These are phyloP conservation scores for Calidris pugnax DNA, from an alignment of 2,113 vertebrate genomes.

Conservation along the genomic window DNA sequence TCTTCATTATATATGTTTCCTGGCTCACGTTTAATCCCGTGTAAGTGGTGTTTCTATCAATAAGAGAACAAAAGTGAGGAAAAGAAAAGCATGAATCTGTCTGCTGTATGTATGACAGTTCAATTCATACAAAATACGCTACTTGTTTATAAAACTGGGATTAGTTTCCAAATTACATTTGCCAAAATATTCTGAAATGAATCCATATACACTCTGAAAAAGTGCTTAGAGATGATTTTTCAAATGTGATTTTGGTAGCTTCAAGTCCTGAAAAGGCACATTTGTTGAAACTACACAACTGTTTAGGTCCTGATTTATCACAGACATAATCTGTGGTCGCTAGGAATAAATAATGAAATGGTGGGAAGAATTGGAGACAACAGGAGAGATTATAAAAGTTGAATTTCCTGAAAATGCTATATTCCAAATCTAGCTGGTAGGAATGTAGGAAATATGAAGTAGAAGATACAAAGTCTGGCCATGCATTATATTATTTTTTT, in stretches of 20 bases:
- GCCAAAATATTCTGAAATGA: slow-evolving; percentile 7
- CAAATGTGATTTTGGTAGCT: neutral
- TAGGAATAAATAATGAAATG: neutral
- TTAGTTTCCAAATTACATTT: neutral
- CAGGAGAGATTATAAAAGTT: neutral
- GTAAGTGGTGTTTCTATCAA: neutral
- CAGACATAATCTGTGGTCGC: neutral
- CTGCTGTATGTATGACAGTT: neutral
- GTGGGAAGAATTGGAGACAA: neutral
- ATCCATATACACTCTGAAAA: neutral
- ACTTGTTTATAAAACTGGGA: neutral
- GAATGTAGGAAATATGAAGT: neutral
- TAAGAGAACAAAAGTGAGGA: neutral
- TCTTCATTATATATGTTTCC: neutral
- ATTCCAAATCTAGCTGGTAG: neutral
- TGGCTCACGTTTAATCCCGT: neutral
- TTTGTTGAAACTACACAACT: neutral
- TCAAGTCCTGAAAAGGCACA: neutral
- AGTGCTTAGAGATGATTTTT: neutral
- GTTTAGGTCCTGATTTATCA: neutral
- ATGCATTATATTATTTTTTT: neutral
- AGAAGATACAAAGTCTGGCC: neutral
- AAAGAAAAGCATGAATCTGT: neutral
- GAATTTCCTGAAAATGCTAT: neutral
- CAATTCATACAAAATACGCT: neutral